Evolutionary conservation across 1,140 invertebrate genomes (phyloP), one percentile per base, ranked within the genome.

Genomic region (Aphelenchoides besseyi): DNA sequence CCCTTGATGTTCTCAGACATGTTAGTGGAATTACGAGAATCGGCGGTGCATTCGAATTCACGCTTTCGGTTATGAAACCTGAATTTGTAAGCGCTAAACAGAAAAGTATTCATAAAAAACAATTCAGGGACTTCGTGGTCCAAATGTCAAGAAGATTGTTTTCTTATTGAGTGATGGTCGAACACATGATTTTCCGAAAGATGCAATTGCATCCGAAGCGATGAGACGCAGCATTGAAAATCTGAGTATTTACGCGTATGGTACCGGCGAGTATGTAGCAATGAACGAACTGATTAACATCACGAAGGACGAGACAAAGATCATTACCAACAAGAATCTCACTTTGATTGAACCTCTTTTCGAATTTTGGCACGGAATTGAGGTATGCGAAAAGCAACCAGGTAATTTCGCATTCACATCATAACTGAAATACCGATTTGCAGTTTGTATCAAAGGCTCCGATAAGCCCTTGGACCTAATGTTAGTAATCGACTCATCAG

Each of bases 231-330:
- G 62, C 28, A 71, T 82, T 37, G 73, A 80, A 29, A 82, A 82
- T 68, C 28, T 82, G 9, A 72, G 79, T 30, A 81, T 83, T 55
- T 83, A 81, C 81, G 82, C 82, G 0, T 83, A 83, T 66, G 81
- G 81, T 37, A 84, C 82, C 1, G 81, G 81, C 26, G 81, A 83
- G 41, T 83, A 84, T 67, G 81, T 83, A 33, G 81, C 81, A 28
- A 83, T 83, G 78, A 52, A 52, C 12, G 82, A 82, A 41, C 54
- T 83, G 37, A 36, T 77, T 9, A 84, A 82, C 61, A 83, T 85
- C 32, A 82, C 81, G 18, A 76, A 73, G 54, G 69, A 81, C 68
- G 72, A 53, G 23, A 62, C 71, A 12, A 82, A 82, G 71, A 84
- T 83, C 37, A 69, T 83, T 18, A 83, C 81, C 8, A 83, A 83